These are phyloP conservation scores for Tachysurus fulvidraco DNA, from an alignment of 2,113 vertebrate genomes.

Conservation along the genomic window DNA sequence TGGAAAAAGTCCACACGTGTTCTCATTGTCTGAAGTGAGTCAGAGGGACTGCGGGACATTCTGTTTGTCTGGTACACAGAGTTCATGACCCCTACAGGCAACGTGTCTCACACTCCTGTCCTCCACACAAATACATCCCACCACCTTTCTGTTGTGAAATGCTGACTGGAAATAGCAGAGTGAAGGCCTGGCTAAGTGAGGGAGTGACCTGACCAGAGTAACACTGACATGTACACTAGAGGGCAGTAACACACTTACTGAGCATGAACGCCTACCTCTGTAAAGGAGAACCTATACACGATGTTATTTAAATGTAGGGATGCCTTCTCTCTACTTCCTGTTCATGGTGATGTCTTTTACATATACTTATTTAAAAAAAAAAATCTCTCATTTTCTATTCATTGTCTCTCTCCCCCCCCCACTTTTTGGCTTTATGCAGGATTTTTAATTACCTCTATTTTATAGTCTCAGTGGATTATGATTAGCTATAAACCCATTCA, in stretches of 20 bases:
- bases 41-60: constrained; percentile 42
- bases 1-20: neutral
- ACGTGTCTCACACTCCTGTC: constrained; percentile 7
- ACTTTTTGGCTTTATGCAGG: neutral
- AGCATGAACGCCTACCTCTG: neutral
- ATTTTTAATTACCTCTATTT: neutral
- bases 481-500: neutral
- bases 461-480: neutral
- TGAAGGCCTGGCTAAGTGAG: neutral
- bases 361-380: too few relatives aligned
- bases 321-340: neutral
- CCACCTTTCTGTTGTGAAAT: neutral
- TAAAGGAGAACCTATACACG: neutral
- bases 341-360: neutral
- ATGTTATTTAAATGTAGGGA: neutral
- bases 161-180: neutral
- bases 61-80: constrained; percentile 1
- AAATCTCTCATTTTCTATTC: neutral
- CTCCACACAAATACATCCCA: neutral
- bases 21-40: neutral
- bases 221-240: neutral
- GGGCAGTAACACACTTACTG: neutral
- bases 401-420: neutral
- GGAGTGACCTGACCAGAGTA: neutral
- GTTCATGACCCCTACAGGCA: constrained; percentile 33